phyloP scores from a whole-genome alignment of 2,797 vertebrate genomes.

The Cichlasoma orientale region DNA sequence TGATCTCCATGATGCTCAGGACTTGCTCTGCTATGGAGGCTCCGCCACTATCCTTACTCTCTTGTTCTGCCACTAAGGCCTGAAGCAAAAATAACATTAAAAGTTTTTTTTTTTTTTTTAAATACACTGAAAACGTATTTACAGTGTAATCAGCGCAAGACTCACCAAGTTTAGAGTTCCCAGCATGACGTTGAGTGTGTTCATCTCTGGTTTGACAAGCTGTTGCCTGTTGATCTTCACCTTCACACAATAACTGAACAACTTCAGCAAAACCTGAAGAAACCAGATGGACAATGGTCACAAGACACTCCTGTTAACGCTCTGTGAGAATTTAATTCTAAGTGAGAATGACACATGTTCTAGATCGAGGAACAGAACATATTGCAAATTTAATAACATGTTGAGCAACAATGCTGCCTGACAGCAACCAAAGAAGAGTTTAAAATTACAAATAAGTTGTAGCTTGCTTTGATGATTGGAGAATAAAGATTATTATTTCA shows the following conservation, averaged over 20 bases:
- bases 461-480: neutral
- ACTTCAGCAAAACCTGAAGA: conserved; percentile 91
- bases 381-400: neutral
- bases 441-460: neutral
- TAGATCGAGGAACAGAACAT: neutral
- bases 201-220: conserved; percentile 97
- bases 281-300: neutral
- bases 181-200: conserved; percentile 98
- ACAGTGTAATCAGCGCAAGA: neutral
- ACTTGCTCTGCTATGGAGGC: conserved; percentile 97
- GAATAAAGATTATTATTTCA: neutral
- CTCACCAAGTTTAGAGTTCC: conserved; percentile 96
- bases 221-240: conserved; percentile 98
- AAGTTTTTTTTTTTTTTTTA: neutral
- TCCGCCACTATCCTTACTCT: conserved; percentile 97
- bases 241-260: conserved; percentile 98
- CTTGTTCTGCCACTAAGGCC: conserved; percentile 97
- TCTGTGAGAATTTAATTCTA: neutral
- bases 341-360: neutral
- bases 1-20: conserved; percentile 99
- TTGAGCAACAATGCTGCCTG: no score
- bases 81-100: conserved; percentile 51
- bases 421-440: neutral
- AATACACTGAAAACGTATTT: neutral
- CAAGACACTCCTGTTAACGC: no score